phyloP scores from a whole-genome alignment of 2,113 vertebrate genomes.

The Xenopus laevis region DNA sequence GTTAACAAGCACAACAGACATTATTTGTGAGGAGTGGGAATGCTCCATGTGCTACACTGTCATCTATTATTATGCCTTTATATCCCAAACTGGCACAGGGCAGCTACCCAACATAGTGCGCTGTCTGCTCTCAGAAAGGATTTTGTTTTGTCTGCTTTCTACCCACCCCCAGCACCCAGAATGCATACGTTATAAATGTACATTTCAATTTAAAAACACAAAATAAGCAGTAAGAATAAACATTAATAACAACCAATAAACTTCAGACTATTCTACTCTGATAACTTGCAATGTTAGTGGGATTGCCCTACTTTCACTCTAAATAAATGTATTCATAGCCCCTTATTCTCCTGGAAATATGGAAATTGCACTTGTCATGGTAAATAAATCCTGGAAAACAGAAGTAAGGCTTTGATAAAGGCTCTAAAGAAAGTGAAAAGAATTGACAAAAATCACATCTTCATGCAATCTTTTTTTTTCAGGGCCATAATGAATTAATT shows the following conservation, averaged over 20 bases:
- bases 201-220: neutral
- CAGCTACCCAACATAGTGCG: constrained; percentile 61
- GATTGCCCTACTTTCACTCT: neutral
- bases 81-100: constrained; percentile 60
- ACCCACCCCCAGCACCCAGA: neutral
- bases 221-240: neutral
- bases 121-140: constrained; percentile 55
- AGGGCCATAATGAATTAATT: constrained; percentile 42
- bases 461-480: neutral
- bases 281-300: neutral
- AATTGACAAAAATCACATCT: neutral
- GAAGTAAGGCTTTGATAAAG: constrained; percentile 36
- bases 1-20: constrained; percentile 87
- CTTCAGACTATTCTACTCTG: neutral
- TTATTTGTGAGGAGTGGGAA: constrained; percentile 96
- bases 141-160: constrained; percentile 3
- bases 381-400: constrained; percentile 56
- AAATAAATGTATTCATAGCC: neutral
- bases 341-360: constrained; percentile 20
- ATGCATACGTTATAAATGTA: neutral
- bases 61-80: constrained; percentile 61
- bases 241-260: neutral
- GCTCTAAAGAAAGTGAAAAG: neutral
- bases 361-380: constrained; percentile 58
- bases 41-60: constrained; percentile 86